A percentile compares a stretch with the other conserved stretches of the same genome.
Conservation (phyloP, 2,888 invertebrate genomes). For the Rotaria sp. region DNA sequence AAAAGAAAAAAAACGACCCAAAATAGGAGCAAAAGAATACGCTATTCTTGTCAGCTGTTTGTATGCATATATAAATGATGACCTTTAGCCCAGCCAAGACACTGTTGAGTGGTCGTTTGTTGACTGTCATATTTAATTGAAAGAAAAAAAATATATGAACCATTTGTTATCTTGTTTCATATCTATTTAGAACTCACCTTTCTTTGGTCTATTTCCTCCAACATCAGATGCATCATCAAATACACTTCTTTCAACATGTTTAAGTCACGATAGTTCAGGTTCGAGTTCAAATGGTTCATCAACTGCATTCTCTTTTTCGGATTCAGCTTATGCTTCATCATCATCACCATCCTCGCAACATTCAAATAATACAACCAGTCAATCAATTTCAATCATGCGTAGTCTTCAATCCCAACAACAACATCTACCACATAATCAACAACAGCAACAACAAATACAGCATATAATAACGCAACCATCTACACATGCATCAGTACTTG, state of each 20-base stretch:
- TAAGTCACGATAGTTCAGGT: constrained; percentile 13
- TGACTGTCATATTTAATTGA: background rate
- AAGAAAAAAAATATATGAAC: background rate
- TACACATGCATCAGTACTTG: background rate
- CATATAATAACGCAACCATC: background rate
- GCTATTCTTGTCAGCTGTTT: background rate
- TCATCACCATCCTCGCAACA: background rate
- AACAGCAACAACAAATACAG: background rate
- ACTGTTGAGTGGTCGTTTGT: background rate
- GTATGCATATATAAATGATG: background rate
- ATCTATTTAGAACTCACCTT: constrained; percentile 25
- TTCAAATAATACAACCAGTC: background rate
- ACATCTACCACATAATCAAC: background rate
- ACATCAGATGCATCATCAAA: background rate
- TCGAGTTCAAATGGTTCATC: background rate
- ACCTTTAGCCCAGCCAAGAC: constrained; percentile 10
- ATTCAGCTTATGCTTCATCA: constrained; percentile 12
- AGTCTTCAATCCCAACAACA: background rate
- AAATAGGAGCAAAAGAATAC: background rate
- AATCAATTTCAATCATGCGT: background rate
- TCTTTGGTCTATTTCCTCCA: constrained; percentile 16
- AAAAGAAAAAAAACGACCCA: background rate
- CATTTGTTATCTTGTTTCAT: background rate
- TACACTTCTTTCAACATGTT: constrained; percentile 1
- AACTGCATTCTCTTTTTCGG: background rate